Percentiles rank a stretch among this genome's conserved stretches.
phyloP scores from a whole-genome alignment of 2,113 vertebrate species.

The Macquaria australasica region DNA sequence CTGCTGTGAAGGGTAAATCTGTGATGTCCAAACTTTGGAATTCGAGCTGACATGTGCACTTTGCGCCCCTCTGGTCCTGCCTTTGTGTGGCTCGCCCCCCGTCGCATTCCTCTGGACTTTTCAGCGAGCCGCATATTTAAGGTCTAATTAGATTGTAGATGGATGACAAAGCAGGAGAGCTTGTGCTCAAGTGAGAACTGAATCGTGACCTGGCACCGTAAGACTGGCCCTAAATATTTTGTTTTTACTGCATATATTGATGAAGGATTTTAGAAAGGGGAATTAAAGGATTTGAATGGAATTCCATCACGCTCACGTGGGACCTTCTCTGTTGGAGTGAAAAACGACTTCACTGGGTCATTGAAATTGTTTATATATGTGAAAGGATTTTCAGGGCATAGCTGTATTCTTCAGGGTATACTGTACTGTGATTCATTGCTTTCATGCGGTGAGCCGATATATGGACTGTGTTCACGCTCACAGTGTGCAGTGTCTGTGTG shows the following conservation, averaged over 20 bases:
- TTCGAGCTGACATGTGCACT: slow-evolving; percentile 77
- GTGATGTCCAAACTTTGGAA: slow-evolving; percentile 80
- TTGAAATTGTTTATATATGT: slow-evolving; percentile 60
- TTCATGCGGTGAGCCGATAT: slow-evolving; percentile 47
- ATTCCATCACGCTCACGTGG: slow-evolving; percentile 2
- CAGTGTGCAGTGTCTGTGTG: slow-evolving; percentile 8
- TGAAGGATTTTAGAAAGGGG: slow-evolving; percentile 9
- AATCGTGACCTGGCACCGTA: slow-evolving; percentile 7
- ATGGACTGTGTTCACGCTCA: slow-evolving; percentile 34
- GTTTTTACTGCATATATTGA: slow-evolving; percentile 3
- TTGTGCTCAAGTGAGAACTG: slow-evolving; percentile 31
- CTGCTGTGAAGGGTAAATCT: slow-evolving; percentile 47
- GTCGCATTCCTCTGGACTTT: slow-evolving; percentile 67
- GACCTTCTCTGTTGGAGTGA: slow-evolving; percentile 57
- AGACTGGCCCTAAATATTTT: slow-evolving; percentile 12
- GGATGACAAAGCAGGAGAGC: slow-evolving; percentile 63
- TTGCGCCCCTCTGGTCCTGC: slow-evolving; percentile 66
- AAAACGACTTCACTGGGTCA: slow-evolving; percentile 48
- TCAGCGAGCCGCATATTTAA: slow-evolving; percentile 60
- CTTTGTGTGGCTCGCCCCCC: slow-evolving; percentile 54
- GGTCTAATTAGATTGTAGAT: slow-evolving; percentile 67
- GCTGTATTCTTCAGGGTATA: slow-evolving; percentile 48
- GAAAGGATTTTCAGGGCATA: slow-evolving; percentile 38
- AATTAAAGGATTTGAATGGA: slow-evolving; percentile 51
- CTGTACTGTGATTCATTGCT: slow-evolving; percentile 57